Evolutionary conservation across 2,113 vertebrate genomes (phyloP).

Genomic region (Amia ocellicauda): DNA sequence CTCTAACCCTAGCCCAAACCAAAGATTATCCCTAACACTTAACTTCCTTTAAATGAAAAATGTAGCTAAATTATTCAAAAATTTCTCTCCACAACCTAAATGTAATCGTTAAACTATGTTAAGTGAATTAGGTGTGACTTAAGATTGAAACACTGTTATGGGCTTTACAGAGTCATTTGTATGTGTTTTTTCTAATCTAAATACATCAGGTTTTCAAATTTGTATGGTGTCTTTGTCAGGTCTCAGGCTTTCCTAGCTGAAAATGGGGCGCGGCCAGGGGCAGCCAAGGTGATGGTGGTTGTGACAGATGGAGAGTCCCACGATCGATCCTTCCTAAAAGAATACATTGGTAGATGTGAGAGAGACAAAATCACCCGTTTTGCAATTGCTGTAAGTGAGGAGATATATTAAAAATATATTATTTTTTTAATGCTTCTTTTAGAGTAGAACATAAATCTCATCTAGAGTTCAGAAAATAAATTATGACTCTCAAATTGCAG

Average conservation of each 20-base stretch:
- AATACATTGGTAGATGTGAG: conserved; percentile 73
- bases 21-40: no score
- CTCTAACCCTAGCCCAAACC: no score
- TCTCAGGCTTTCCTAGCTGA: conserved; percentile 56
- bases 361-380: conserved; percentile 78
- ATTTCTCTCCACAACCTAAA: no score
- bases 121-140: no score
- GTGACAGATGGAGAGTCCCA: conserved; percentile 92
- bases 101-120: no score
- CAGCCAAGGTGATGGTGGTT: conserved; percentile 88
- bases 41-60: no score
- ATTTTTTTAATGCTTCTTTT: background rate
- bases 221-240: conserved; percentile 48
- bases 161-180: no score
- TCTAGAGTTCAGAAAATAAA: no score
- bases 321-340: conserved; percentile 50
- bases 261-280: conserved; percentile 65
- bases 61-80: no score
- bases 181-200: background rate
- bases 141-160: no score
- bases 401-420: background rate
- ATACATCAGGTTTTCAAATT: background rate
- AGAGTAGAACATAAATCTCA: no score
- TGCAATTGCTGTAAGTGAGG: conserved; percentile 84
- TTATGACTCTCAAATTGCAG: no score